Conservation (phyloP, 2,113 vertebrate genomes). For the Melanocharis versteri region DNA sequence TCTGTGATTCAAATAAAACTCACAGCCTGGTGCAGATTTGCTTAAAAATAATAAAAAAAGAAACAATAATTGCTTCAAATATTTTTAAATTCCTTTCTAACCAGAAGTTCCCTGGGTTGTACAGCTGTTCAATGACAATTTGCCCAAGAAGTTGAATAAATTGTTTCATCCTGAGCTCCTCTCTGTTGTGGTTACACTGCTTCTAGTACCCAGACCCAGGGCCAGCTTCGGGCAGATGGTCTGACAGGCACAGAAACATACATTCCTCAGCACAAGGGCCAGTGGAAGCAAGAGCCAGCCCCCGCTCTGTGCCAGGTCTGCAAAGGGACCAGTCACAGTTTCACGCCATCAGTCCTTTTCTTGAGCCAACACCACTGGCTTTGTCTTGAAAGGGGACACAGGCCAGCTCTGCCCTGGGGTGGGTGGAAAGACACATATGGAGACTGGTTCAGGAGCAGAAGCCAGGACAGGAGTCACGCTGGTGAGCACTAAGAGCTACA, state of each 20-base stretch:
- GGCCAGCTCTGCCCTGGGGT: background rate
- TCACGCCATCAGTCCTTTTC: background rate
- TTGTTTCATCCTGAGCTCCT: constrained; percentile 3
- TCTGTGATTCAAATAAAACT: background rate
- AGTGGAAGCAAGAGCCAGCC: background rate
- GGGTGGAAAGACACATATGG: background rate
- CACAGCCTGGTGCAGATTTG: background rate
- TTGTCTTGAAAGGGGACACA: background rate
- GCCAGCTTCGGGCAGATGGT: background rate
- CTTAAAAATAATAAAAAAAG: background rate
- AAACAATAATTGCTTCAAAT: background rate
- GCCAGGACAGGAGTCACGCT: background rate
- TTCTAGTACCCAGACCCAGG: background rate
- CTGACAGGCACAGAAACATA: background rate
- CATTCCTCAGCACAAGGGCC: background rate
- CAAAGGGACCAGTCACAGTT: background rate
- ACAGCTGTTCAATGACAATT: constrained; percentile 21
- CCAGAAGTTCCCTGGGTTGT: background rate
- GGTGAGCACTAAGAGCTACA: background rate
- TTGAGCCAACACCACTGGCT: background rate
- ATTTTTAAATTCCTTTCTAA: constrained; percentile 7
- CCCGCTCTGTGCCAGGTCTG: background rate
- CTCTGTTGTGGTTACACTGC: constrained; percentile 25
- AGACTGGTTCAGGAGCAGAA: background rate
- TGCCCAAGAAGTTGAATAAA: constrained; percentile 9